phyloP scores from a whole-genome alignment of 2,888 invertebrate genomes.

The Hyles lineata region DNA sequence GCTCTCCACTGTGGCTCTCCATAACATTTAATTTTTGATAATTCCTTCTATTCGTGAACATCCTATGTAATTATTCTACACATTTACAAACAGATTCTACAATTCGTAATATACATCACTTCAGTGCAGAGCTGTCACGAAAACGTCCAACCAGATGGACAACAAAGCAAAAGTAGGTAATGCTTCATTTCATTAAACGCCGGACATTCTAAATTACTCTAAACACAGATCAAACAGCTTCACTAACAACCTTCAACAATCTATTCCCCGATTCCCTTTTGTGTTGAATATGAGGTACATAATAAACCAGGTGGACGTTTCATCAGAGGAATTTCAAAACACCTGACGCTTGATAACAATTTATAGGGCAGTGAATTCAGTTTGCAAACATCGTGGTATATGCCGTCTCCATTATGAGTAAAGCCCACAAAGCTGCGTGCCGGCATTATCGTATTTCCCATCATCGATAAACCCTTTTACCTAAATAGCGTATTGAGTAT shows the following conservation, averaged over 20 bases:
- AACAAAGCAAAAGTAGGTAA: not conserved
- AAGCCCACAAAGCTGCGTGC: conserved; percentile 56
- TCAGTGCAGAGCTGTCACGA: not conserved
- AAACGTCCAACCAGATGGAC: not conserved
- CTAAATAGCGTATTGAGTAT: conserved; percentile 72
- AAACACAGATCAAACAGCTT: conserved; percentile 6
- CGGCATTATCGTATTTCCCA: conserved; percentile 66
- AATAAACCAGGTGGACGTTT: not conserved
- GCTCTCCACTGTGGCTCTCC: too few relatives aligned
- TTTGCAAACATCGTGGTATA: conserved; percentile 50
- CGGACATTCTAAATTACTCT: conserved; percentile 2
- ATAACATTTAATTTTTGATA: too few relatives aligned
- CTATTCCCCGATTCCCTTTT: not conserved
- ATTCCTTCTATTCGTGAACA: too few relatives aligned
- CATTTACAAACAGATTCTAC: too few relatives aligned
- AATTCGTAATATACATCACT: not conserved
- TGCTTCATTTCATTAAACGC: not conserved
- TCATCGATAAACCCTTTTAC: conserved; percentile 76
- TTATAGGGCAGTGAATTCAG: conserved; percentile 29
- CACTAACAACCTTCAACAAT: not conserved
- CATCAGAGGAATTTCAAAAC: conserved; percentile 22
- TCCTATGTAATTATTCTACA: too few relatives aligned
- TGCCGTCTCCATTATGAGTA: conserved; percentile 60
- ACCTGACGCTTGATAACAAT: not conserved
- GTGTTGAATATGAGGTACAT: conserved; percentile 3